Evolutionary conservation across 2,113 vertebrate species (phyloP).

Genomic region (Struthio camelus): DNA sequence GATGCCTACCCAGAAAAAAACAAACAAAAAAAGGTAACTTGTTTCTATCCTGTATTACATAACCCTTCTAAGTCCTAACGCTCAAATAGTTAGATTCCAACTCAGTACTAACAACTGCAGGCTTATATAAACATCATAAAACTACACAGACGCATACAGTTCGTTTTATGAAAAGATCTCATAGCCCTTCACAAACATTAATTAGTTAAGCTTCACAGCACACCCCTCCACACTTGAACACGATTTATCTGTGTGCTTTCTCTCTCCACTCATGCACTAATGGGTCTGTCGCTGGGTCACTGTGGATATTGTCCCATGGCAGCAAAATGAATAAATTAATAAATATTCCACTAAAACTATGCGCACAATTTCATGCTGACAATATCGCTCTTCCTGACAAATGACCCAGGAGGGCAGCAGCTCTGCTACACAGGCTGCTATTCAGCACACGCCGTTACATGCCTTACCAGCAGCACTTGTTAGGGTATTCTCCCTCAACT

Average conservation of each 20-base stretch:
- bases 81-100: neutral
- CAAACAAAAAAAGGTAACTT: neutral
- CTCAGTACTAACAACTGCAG: neutral
- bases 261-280: neutral
- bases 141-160: neutral
- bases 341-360: neutral
- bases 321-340: fast-evolving
- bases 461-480: neutral
- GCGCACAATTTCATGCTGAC: neutral
- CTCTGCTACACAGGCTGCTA: neutral
- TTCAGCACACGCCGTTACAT: fast-evolving
- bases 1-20: neutral
- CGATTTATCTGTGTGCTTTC: neutral
- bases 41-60: fast-evolving
- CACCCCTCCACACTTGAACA: no score
- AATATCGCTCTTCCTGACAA: neutral
- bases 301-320: fast-evolving
- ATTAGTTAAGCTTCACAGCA: neutral
- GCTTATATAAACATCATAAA: neutral
- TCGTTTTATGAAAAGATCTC: neutral
- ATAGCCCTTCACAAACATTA: neutral
- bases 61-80: fast-evolving
- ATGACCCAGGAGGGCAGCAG: neutral
- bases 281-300: neutral
- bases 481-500: neutral